Evolutionary conservation across 2,888 invertebrate species (phyloP), one percentile per base, ranked within the genome.

Genomic region (Drosophila infuscata): DNA sequence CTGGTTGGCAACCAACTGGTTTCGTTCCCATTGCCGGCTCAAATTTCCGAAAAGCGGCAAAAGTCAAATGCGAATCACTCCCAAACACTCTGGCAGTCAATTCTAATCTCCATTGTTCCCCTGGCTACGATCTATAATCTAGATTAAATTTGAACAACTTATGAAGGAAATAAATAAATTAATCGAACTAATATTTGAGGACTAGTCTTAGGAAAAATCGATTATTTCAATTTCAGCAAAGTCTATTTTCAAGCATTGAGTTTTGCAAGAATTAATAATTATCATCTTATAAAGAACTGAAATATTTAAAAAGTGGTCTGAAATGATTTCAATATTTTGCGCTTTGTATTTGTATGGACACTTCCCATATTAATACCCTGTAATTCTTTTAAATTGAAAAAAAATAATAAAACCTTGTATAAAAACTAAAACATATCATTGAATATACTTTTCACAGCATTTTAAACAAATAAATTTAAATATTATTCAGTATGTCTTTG

Each of bases 21-120:
- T 83, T 41, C 63, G 53, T 88, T 83, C 83, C 83, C 88, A 85
- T 69, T 85, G 71, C 41, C 65, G 61, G 66, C 56, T 74, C 74
- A 68, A 66, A 66, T 71, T 80, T 74, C 79, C 75, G n/a, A 46
- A 82, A 79, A 75, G 58, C 72, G 49, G 56, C 68, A 38, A 35
- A 46, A 71, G 67, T 76, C 59, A 73, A 76, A 76, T 61, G 53
- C 63, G 25, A 41, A n/a, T 62, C 71, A 59, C 60, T 71, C 49
- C 56, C 74, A 78, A 53, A 41, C 30, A 4, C 17, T n/a, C 30
- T 32, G 25, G 3, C 25, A 54, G 9, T 46, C 54, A n/a, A 48
- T 38, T 69, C 57, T 9, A 59, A 49, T 20, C 58, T 43, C 33
- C 64, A 70, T 70, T 79, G 76, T 79, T 58, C n/a, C 20, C 30